Evolutionary conservation across 2,113 vertebrate genomes (phyloP).

Genomic region (Copsychus sechellarum): DNA sequence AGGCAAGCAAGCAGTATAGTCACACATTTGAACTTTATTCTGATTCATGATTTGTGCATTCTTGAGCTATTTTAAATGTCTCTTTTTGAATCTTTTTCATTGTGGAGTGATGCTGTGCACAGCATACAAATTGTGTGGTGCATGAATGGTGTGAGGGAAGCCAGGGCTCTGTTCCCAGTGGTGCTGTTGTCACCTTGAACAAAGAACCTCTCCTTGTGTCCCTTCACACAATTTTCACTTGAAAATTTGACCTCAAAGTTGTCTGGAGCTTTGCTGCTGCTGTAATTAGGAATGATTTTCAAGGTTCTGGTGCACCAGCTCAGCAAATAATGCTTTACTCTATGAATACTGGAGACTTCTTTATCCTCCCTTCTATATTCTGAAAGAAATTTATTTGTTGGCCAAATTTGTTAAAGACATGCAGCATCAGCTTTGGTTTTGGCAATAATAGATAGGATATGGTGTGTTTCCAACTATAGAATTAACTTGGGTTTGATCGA

Average conservation of each 20-base stretch:
- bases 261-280: background rate
- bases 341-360: background rate
- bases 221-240: background rate
- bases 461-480: background rate
- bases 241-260: background rate
- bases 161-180: background rate
- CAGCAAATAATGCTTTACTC: background rate
- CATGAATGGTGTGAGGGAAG: background rate
- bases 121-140: background rate
- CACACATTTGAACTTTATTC: background rate
- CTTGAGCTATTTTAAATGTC: background rate
- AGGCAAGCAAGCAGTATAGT: background rate
- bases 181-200: background rate
- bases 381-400: background rate
- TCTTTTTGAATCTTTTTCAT: background rate
- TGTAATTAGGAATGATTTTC: background rate
- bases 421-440: background rate
- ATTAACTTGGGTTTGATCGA: background rate
- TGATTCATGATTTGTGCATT: background rate
- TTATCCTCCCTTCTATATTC: background rate
- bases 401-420: background rate
- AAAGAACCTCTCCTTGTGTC: background rate
- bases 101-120: background rate
- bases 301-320: background rate
- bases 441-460: background rate